Evolutionary conservation across 2,113 vertebrate species (phyloP).

Genomic region (Gymnocephalus cernua): DNA sequence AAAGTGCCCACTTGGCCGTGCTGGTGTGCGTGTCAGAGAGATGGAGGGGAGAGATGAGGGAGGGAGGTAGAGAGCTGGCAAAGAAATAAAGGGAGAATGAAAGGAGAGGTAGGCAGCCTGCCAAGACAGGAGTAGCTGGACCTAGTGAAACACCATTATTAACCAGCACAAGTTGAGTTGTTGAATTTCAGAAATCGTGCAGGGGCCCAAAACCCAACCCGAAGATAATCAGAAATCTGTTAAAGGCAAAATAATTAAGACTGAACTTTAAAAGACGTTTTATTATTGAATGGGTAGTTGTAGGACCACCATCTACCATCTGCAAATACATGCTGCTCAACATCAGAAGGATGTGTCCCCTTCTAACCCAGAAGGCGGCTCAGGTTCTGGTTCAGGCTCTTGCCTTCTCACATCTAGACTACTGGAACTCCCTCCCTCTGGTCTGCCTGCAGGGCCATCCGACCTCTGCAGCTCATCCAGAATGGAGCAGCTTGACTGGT

Average conservation of each 20-base stretch:
- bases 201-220: neutral
- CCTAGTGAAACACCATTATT: conserved; percentile 41
- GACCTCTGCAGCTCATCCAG: no score
- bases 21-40: conserved; percentile 66
- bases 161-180: conserved; percentile 33
- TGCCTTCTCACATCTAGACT: no score
- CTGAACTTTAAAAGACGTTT: neutral
- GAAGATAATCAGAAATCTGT: neutral
- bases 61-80: conserved; percentile 65
- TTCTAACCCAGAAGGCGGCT: no score
- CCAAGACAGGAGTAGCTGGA: conserved; percentile 67
- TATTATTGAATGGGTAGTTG: neutral
- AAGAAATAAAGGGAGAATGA: conserved; percentile 60
- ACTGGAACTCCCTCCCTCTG: no score
- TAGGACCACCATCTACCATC: neutral
- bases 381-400: no score
- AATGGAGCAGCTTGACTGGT: no score
- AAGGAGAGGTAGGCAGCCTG: conserved; percentile 55
- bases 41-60: conserved; percentile 56
- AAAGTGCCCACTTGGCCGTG: conserved; percentile 64
- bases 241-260: conserved; percentile 1
- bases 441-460: no score
- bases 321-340: no score
- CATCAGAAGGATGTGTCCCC: no score
- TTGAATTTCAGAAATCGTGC: conserved; percentile 5